These are phyloP conservation scores for Falco biarmicus DNA, from an alignment of 2,797 vertebrate species.

Conservation along the genomic window DNA sequence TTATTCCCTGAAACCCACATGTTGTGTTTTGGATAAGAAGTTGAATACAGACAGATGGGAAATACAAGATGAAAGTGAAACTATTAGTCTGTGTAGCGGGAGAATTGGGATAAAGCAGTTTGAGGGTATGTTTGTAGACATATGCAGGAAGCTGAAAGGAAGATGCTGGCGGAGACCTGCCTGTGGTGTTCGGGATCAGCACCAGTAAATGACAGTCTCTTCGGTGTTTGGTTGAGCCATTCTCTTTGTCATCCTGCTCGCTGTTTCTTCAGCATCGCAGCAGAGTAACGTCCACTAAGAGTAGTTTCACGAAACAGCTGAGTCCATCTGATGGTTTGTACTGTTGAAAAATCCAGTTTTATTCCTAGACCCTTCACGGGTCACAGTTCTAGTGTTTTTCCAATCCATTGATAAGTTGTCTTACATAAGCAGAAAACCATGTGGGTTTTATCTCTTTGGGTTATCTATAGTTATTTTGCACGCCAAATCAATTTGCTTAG, in stretches of 20 bases:
- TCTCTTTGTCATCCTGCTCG: neutral
- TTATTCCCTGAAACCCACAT: neutral
- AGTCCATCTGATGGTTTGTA: neutral
- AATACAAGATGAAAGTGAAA: neutral
- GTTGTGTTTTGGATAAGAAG: neutral
- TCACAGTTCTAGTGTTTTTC: neutral
- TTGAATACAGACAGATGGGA: neutral
- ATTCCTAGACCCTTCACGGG: neutral
- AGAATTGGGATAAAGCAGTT: neutral
- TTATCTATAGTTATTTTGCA: neutral
- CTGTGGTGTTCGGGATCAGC: neutral
- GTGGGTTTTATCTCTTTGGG: neutral
- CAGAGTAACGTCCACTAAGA: neutral
- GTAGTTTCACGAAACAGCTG: conserved; percentile 33
- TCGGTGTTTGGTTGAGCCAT: neutral
- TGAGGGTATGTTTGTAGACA: neutral
- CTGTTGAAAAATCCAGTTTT: neutral
- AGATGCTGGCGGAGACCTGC: neutral
- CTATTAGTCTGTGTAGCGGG: neutral
- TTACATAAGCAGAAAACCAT: neutral
- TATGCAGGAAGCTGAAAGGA: neutral
- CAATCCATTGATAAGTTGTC: neutral
- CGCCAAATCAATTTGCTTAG: neutral
- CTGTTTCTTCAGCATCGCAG: neutral
- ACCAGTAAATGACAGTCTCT: neutral